Conservation (phyloP, 2,797 vertebrate species). For the Pseudopleuronectes americanus region DNA sequence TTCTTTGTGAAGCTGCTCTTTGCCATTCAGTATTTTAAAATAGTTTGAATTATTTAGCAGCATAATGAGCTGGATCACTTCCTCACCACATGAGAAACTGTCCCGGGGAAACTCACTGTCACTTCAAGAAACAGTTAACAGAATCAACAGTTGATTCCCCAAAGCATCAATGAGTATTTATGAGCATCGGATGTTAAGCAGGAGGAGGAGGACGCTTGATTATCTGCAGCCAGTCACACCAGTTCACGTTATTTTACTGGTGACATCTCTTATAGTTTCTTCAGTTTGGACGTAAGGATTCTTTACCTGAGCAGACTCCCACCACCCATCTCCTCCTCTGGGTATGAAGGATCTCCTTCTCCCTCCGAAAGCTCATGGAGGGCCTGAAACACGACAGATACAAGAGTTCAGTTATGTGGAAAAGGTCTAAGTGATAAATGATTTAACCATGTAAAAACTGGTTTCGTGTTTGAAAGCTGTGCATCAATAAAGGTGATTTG, state of each 20-base stretch:
- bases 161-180: not conserved
- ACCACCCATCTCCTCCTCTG: slow-evolving; percentile 90
- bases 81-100: slow-evolving; percentile 7
- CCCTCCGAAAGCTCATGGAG: slow-evolving; percentile 83
- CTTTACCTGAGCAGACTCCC: slow-evolving; percentile 94
- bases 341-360: slow-evolving; percentile 68
- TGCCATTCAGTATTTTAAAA: slow-evolving; percentile 19
- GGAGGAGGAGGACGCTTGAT: slow-evolving; percentile 2
- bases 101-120: slow-evolving; percentile 24
- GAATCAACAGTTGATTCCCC: slow-evolving; percentile 19
- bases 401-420: not conserved
- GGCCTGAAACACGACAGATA: slow-evolving; percentile 72
- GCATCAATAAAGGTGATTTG: not conserved
- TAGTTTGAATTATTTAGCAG: slow-evolving; percentile 52
- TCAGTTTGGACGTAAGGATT: slow-evolving; percentile 5
- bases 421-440: no score
- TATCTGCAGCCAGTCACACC: slow-evolving; percentile 6
- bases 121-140: slow-evolving; percentile 39
- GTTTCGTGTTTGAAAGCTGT: no score
- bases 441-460: no score
- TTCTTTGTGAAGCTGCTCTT: slow-evolving; percentile 1
- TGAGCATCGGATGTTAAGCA: slow-evolving; percentile 24
- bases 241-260: slow-evolving; percentile 15
- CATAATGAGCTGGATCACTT: slow-evolving; percentile 20
- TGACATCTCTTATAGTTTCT: slow-evolving; percentile 7